phyloP scores from a whole-genome alignment of 2,888 invertebrate genomes.

The Heliconius charithonia region DNA sequence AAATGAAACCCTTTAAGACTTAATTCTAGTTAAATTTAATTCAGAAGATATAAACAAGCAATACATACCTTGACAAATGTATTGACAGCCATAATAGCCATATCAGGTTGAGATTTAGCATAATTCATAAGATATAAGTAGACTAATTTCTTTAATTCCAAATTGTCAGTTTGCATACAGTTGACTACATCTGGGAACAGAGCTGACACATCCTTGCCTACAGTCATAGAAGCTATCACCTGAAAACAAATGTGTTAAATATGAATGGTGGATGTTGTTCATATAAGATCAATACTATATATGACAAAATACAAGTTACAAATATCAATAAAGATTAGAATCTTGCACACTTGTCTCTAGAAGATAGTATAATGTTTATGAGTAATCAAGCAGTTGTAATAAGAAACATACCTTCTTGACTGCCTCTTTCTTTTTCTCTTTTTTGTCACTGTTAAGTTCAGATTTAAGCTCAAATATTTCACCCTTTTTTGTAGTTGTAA shows the following conservation, averaged over 20 bases:
- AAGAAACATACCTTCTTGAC: conserved; percentile 95
- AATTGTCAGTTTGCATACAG: conserved; percentile 99
- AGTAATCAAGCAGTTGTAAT: conserved; percentile 1
- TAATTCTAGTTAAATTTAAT: conserved; percentile 38
- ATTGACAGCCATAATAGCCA: conserved; percentile 99
- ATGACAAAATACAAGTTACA: background rate
- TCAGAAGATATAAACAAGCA: conserved; percentile 17
- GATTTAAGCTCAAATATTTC: conserved; percentile 99
- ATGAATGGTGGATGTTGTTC: background rate
- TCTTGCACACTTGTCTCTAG: background rate
- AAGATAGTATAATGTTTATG: background rate
- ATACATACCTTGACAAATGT: conserved; percentile 97
- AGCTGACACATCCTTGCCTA: conserved; percentile 99
- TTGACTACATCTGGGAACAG: conserved; percentile 99
- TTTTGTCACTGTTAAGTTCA: conserved; percentile 99
- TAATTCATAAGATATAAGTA: conserved; percentile 99
- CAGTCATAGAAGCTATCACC: conserved; percentile 99
- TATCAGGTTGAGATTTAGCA: conserved; percentile 99
- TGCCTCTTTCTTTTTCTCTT: conserved; percentile 99
- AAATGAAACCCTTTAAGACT: conserved; percentile 41
- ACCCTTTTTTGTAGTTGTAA: conserved; percentile 99
- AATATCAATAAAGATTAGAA: background rate
- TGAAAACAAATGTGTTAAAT: conserved; percentile 60
- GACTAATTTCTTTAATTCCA: conserved; percentile 99
- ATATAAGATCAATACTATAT: background rate